These are phyloP conservation scores for Cygnus olor DNA, from an alignment of 2,797 vertebrate genomes.

Conservation along the genomic window DNA sequence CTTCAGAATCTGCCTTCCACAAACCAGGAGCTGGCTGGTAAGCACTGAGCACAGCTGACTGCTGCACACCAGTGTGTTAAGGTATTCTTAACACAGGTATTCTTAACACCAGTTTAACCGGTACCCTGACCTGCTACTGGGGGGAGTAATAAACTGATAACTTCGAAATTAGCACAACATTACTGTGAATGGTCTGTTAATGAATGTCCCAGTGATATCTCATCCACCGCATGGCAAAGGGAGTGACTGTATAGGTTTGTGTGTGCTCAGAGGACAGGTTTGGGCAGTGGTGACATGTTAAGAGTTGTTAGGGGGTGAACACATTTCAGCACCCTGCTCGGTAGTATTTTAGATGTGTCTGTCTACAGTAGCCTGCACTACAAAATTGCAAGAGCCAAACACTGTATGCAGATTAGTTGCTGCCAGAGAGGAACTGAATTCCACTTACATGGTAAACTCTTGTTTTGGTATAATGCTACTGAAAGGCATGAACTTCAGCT, in stretches of 20 bases:
- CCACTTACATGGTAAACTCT: background rate
- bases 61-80: background rate
- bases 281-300: background rate
- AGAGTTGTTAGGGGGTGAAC: background rate
- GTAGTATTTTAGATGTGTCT: background rate
- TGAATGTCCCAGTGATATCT: background rate
- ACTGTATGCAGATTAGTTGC: background rate
- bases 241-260: background rate
- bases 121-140: background rate
- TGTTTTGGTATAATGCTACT: background rate
- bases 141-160: background rate
- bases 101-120: background rate
- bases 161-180: background rate
- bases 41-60: background rate
- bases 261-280: background rate
- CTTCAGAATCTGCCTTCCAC: background rate
- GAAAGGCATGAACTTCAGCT: background rate
- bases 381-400: background rate
- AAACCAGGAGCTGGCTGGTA: background rate
- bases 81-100: background rate
- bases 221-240: background rate
- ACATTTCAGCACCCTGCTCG: background rate
- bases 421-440: background rate
- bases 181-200: background rate
- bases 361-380: background rate